Percentiles rank a stretch among this genome's conserved stretches.
Conservation (phyloP, 35 echinoderm and acorn worm genomes). For the Eucidaris tribuloides region DNA sequence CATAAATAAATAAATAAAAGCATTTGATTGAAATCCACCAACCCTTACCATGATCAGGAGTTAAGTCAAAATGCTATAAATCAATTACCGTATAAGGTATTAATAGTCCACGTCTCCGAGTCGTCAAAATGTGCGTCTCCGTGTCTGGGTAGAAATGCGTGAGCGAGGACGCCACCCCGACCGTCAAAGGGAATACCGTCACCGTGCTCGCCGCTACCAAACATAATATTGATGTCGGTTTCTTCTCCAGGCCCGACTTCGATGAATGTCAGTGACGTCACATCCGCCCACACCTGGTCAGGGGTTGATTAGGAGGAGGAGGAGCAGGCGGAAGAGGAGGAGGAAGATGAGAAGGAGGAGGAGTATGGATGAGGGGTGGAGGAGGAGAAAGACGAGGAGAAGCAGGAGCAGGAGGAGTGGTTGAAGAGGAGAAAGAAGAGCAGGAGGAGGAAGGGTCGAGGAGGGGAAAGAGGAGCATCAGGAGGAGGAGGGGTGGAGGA, state of each 20-base stretch:
- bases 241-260: background rate
- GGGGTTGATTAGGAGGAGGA: background rate
- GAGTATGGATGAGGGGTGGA: background rate
- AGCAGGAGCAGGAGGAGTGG: background rate
- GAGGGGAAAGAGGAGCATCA: background rate
- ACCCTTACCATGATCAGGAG: too few species aligned
- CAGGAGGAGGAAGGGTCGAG: background rate
- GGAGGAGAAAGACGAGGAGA: background rate
- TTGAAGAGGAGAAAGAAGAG: background rate
- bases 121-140: conserved; percentile 71
- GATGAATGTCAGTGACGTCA: conserved; percentile 49
- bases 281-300: conserved; percentile 64
- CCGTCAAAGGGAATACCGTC: conserved; percentile 68
- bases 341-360: background rate
- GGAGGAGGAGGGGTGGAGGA: too few species aligned
- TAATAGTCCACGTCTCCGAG: conserved; percentile 59
- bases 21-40: too few species aligned
- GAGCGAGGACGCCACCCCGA: conserved; percentile 54
- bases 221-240: conserved; percentile 58
- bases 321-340: background rate
- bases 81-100: too few species aligned
- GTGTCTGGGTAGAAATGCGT: conserved; percentile 53
- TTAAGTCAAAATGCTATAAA: too few species aligned
- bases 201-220: conserved; percentile 54
- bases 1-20: too few species aligned